phyloP scores from a whole-genome alignment of 2,888 invertebrate species.

The Lasioglossum zephyrum region DNA sequence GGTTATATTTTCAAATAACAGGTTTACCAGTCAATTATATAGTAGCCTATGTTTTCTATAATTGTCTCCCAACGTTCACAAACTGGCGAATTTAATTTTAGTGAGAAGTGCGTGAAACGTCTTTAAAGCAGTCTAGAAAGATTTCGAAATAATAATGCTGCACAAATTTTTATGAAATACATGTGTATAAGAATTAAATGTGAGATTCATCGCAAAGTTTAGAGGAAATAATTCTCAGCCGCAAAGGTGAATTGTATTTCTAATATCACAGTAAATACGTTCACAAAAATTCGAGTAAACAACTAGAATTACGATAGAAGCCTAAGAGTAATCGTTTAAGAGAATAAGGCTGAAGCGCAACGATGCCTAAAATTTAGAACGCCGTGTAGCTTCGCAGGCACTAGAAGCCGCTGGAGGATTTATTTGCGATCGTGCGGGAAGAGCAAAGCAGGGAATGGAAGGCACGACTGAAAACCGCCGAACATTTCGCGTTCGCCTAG shows the following conservation, averaged over 20 bases:
- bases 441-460: not conserved
- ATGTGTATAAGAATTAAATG: too few relatives aligned
- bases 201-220: too few relatives aligned
- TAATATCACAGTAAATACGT: not conserved
- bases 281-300: not conserved
- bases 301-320: not conserved
- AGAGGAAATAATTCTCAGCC: too few relatives aligned
- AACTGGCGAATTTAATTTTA: not conserved
- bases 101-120: not conserved
- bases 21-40: not conserved
- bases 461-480: conserved; percentile 9
- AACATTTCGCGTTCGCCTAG: conserved; percentile 5
- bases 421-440: not conserved
- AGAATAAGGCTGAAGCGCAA: not conserved
- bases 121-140: not conserved
- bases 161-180: not conserved
- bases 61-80: not conserved
- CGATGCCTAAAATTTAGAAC: conserved; percentile 1
- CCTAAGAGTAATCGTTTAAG: not conserved
- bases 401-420: not conserved
- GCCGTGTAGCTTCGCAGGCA: not conserved
- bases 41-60: not conserved
- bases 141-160: not conserved
- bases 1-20: not conserved
- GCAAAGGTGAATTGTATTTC: not conserved